A percentile compares a stretch with the other conserved stretches of the same genome.
These are phyloP conservation scores for Pelochelys cantorii DNA, from an alignment of 2,797 vertebrate genomes.

Conservation along the genomic window DNA sequence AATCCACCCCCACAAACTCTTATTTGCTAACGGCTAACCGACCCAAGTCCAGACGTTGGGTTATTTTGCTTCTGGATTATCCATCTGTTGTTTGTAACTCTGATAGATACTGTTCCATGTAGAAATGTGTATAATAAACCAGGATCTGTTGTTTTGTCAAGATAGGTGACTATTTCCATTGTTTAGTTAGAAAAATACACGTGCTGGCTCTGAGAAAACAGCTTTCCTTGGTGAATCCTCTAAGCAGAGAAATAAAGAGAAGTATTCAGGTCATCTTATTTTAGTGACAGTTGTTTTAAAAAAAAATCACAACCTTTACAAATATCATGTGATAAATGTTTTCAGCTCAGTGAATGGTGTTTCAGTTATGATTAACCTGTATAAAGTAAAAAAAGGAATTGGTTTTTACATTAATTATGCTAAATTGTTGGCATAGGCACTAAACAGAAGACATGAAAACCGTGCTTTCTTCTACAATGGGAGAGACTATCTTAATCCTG, in stretches of 20 bases:
- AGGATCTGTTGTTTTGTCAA: not conserved
- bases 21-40: not conserved
- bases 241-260: not conserved
- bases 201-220: conserved; percentile 20
- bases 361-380: not conserved
- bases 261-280: not conserved
- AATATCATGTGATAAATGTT: not conserved
- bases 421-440: not conserved
- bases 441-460: not conserved
- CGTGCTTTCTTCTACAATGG: not conserved
- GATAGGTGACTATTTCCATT: not conserved
- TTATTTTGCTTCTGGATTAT: conserved; percentile 26
- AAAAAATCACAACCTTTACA: not conserved
- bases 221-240: not conserved
- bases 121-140: not conserved
- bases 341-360: rapidly evolving
- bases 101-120: not conserved
- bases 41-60: not conserved
- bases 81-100: conserved; percentile 1
- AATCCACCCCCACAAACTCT: conserved; percentile 20
- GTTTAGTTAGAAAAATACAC: not conserved
- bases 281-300: not conserved
- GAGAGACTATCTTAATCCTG: not conserved
- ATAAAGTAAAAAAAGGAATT: not conserved
- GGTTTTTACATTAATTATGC: not conserved